Conservation (phyloP, 2,113 vertebrate genomes). For the Gnathonemus longibarbis region DNA sequence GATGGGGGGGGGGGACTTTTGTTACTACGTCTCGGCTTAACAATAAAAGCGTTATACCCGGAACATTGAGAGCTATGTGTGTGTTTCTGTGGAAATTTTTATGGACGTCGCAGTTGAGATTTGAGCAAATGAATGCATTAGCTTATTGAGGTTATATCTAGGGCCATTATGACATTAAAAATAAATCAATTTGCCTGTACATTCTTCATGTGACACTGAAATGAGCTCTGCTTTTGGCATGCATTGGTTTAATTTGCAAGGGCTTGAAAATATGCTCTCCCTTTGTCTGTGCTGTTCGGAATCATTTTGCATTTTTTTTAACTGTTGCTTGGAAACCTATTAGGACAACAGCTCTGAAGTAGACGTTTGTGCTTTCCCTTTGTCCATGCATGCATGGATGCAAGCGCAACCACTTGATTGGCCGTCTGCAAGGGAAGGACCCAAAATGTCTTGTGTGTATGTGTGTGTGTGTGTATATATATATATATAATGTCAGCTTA, state of each 20-base stretch:
- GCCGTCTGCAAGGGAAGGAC: not conserved
- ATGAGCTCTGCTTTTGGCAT: not conserved
- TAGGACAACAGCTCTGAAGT: not conserved
- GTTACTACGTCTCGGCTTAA: constrained; percentile 50
- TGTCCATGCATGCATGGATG: not conserved
- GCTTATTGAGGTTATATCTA: not conserved
- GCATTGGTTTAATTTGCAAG: not conserved
- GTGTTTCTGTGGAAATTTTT: not conserved
- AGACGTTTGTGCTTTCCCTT: not conserved
- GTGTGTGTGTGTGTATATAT: too few relatives aligned
- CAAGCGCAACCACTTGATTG: not conserved
- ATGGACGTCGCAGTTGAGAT: not conserved
- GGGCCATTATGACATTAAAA: not conserved
- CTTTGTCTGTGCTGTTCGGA: not conserved
- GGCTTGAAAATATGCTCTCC: not conserved
- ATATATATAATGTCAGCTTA: not conserved
- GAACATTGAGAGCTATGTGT: constrained; percentile 25
- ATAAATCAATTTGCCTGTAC: not conserved
- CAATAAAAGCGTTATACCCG: constrained; percentile 63
- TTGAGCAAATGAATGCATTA: not conserved
- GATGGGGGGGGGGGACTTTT: constrained; percentile 40
- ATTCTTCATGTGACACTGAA: not conserved
- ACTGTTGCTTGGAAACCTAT: not conserved
- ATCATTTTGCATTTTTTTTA: not conserved
- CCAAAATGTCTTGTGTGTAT: not conserved